These are phyloP conservation scores for Turnix velox DNA, from an alignment of 2,113 vertebrate species.

Conservation along the genomic window DNA sequence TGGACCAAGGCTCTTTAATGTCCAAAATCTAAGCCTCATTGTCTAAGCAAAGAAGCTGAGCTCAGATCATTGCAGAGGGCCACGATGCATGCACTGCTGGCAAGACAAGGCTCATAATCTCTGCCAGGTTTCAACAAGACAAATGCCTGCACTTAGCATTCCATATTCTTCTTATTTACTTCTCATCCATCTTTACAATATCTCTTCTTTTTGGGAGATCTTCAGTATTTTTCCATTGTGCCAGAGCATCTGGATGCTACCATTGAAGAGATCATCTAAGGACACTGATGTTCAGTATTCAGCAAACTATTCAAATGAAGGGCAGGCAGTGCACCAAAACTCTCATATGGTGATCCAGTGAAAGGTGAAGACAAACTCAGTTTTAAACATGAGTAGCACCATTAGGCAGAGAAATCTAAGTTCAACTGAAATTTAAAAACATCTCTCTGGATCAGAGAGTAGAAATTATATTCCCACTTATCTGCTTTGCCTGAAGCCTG, in stretches of 20 bases:
- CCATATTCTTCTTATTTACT: not conserved
- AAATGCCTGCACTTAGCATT: not conserved
- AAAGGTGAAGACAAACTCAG: not conserved
- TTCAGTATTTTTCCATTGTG: not conserved
- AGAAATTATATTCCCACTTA: not conserved
- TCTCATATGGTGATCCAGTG: not conserved
- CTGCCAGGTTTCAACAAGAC: not conserved
- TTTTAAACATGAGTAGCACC: not conserved
- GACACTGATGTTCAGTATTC: not conserved
- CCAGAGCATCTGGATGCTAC: not conserved
- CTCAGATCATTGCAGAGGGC: not conserved
- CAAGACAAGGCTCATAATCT: not conserved
- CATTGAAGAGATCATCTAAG: not conserved
- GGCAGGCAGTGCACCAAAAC: not conserved
- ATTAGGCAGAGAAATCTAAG: not conserved
- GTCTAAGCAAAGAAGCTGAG: not conserved
- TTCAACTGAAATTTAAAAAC: not conserved
- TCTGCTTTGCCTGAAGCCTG: not conserved
- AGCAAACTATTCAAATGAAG: not conserved
- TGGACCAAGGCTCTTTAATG: not conserved
- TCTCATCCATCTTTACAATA: not conserved
- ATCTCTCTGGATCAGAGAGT: not conserved
- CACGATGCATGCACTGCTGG: not conserved
- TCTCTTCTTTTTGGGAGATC: not conserved
- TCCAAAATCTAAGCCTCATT: not conserved